Percentiles rank a stretch among this genome's conserved stretches.
These are phyloP conservation scores for Pristionchus exspectatus DNA, from an alignment of 2,888 invertebrate species.

Conservation along the genomic window DNA sequence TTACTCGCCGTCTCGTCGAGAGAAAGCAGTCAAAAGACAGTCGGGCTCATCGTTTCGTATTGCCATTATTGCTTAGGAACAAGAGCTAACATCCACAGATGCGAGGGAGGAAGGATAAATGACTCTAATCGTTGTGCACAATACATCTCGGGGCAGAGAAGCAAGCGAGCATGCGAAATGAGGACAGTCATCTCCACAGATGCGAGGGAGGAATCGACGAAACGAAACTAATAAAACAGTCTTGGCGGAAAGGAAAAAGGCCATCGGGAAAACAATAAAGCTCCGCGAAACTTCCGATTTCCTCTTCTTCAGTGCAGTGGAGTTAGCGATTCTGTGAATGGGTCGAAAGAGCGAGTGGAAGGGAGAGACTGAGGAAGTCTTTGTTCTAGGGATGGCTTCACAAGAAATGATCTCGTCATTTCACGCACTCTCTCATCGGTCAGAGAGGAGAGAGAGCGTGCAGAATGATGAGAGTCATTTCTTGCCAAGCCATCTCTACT, in stretches of 20 bases:
- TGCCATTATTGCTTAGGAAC: not conserved
- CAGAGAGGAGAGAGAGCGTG: not conserved
- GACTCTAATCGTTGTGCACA: too few relatives aligned
- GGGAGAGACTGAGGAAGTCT: too few relatives aligned
- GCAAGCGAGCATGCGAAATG: not conserved
- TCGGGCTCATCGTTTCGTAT: not conserved
- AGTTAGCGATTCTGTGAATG: too few relatives aligned
- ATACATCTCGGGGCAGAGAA: too few relatives aligned
- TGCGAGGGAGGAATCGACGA: not conserved
- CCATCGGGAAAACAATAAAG: not conserved
- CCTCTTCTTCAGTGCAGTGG: not conserved
- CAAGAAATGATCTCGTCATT: too few relatives aligned
- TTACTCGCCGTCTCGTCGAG: not conserved
- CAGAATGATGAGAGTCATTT: not conserved
- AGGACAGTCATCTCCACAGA: not conserved
- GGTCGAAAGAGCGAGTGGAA: not conserved
- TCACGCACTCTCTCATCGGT: too few relatives aligned
- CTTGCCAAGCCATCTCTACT: too few relatives aligned
- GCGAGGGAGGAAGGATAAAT: too few relatives aligned
- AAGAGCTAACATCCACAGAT: too few relatives aligned
- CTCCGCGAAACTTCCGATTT: not conserved
- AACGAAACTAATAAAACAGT: not conserved
- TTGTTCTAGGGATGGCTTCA: too few relatives aligned
- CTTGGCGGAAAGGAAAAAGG: not conserved
- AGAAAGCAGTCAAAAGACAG: not conserved